Conservation (phyloP, 2,888 invertebrate genomes). For the Melanostoma scalare region DNA sequence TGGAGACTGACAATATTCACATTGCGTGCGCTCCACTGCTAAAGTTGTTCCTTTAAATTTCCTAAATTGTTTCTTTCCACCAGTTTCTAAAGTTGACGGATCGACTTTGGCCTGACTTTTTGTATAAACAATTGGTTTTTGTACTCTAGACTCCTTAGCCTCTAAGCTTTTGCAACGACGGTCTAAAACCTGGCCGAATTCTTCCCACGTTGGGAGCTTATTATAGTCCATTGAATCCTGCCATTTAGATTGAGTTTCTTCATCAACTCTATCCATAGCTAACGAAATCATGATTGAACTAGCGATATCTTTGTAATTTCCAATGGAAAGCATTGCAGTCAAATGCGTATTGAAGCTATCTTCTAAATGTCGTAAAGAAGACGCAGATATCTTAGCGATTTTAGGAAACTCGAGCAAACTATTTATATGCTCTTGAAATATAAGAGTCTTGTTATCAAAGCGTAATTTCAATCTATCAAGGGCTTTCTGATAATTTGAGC, state of each 20-base stretch:
- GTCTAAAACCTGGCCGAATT: background rate
- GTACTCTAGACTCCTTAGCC: background rate
- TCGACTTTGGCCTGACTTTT: too few relatives aligned
- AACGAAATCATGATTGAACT: background rate
- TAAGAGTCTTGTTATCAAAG: constrained; percentile 5
- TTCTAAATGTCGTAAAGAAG: background rate
- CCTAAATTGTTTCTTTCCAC: too few relatives aligned
- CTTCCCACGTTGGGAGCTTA: background rate
- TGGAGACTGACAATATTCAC: too few relatives aligned
- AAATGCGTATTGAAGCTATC: background rate
- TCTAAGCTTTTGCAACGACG: constrained; percentile 18
- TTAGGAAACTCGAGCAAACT: constrained; percentile 1
- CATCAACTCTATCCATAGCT: background rate
- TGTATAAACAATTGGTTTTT: too few relatives aligned
- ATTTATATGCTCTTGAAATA: constrained; percentile 10
- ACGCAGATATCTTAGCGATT: background rate
- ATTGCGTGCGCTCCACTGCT: too few relatives aligned
- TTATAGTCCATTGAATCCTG: background rate
- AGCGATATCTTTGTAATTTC: constrained; percentile 4
- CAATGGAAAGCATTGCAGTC: background rate
- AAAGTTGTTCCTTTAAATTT: too few relatives aligned
- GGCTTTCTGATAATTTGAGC: too few relatives aligned
- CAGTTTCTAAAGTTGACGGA: too few relatives aligned
- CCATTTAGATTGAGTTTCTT: background rate
- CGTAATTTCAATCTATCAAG: background rate